Base-by-base conservation (phyloP, 1,140 invertebrate genomes). In the Drosophila rufa region DNA sequence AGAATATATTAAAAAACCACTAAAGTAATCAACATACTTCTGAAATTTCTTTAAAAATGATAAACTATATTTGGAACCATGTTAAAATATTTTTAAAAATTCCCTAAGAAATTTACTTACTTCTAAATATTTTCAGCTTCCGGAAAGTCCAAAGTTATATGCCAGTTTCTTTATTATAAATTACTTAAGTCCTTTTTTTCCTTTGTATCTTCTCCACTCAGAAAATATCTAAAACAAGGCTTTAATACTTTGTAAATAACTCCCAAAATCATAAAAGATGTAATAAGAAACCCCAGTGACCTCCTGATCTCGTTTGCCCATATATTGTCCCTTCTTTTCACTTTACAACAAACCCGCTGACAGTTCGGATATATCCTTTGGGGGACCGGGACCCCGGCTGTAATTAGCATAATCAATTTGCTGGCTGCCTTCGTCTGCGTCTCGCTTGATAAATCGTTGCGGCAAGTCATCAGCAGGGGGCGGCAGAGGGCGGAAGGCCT, bases 331-430 rank as follows among this genome's bases (percentile, higher is more conserved):
- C 33, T 47, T 55, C 33, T 45, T 36, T 62, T 19, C 27, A 62
- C 15, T 62, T 45, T 6, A 68, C 62, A 68, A 53, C 66, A 69
- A 68, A 43, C 66, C 62, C 9, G 66, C 40, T 70, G 68, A 70
- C 67, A 47, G 25, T 70, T 71, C 66, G 69, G 69, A 27, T 57
- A 48, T 58, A 42, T 67, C 47, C 60, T 65, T 47, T 19, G 40
- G 42, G 25, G 47, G 27, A 30, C 27, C 27, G 27, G 57, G 42
- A 17, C 9, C 9, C 40, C 46, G 61, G 50, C 47, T 53, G 53
- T 77, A 87, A 89, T 89, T 89, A 89, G 78, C 84, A 84, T 89
- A 89, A 89, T 89, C 84, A 89, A 89, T 89, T 89, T 89, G 80
- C 75, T 78, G 53, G 53, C 57, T 73, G 78, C 68, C 66, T 79